Evolutionary conservation across 2,113 vertebrate genomes (phyloP), one percentile per base, ranked within the genome.

Genomic region (Aythya baeri): DNA sequence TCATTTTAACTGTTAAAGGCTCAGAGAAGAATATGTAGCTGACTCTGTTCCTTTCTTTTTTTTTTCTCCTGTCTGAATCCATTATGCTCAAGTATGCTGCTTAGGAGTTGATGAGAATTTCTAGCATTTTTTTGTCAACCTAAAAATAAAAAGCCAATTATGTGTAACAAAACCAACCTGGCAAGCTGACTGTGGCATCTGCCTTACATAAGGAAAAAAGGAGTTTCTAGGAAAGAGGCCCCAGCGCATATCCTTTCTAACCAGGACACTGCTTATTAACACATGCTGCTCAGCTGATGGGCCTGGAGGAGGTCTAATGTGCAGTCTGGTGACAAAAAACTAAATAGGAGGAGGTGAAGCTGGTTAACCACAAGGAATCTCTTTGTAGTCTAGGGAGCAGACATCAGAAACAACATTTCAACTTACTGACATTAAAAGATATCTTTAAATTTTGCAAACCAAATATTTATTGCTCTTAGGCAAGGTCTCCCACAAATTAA

Each of bases 101-200:
- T 26, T 91, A 18, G 43, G 83, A 96, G n/a, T 85, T 90, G 83
- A 78, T 85, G 85, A 94, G 87, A 89, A 73, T 96, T 96, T 96
- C 89, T 78, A 76, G 59, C 59, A 32, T 25, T 32, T 88, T 49
- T 31, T 44, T 41, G 34, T 9, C 6, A 91, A 27, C 38, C 22
- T 83, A 59, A 91, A 88, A 75, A 27, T 68, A 72, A 91, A 74
- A 91, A 86, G 67, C 57, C 55, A 76, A 4, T 76, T 52, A 50
- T 4, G 14, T 49, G 34, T 77, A 88, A 68, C 74, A 76, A 70
- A 91, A 46, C 34, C 89, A 93, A 3, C 57, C 72, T 87, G 87
- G 87, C 85, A 70, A 75, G 86, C 36, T 78, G 71, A 32, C 44
- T 70, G 49, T 65, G 65, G 72, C 46, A 18, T 83, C 74, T 88